Evolutionary conservation across 1,140 invertebrate genomes (phyloP).

Genomic region (Centruroides sculpturatus): DNA sequence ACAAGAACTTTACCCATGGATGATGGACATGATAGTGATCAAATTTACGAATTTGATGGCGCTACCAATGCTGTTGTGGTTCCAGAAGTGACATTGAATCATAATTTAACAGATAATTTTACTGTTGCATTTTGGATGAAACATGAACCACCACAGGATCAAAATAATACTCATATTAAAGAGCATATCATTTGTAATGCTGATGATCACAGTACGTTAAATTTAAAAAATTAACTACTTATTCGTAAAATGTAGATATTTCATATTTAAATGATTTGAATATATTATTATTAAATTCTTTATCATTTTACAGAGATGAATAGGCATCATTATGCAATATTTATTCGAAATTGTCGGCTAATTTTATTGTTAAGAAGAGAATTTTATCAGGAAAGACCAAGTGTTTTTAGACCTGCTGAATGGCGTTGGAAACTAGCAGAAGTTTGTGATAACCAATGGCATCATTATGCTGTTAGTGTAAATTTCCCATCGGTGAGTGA

Average conservation of each 20-base stretch:
- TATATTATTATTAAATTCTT: neutral
- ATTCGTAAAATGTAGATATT: neutral
- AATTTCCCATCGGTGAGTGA: constrained; percentile 53
- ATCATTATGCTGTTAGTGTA: constrained; percentile 90
- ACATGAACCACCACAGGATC: constrained; percentile 41
- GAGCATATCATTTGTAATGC: constrained; percentile 91
- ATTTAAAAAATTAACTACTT: neutral
- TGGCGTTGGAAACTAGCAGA: constrained; percentile 54
- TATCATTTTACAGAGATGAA: constrained; percentile 37
- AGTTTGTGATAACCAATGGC: constrained; percentile 96
- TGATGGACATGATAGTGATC: constrained; percentile 73
- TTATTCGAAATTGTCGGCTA: constrained; percentile 89
- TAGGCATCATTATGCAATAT: constrained; percentile 92
- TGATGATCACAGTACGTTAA: constrained; percentile 79
- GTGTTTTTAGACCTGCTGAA: constrained; percentile 93
- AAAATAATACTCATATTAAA: constrained; percentile 50
- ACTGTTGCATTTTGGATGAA: constrained; percentile 86
- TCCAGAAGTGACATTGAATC: constrained; percentile 40
- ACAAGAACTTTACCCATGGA: constrained; percentile 73
- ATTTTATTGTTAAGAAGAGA: constrained; percentile 83
- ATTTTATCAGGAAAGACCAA: constrained; percentile 72
- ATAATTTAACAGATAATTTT: constrained; percentile 61
- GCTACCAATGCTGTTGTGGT: constrained; percentile 67
- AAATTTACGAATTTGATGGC: constrained; percentile 90
- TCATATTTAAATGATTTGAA: neutral